phyloP scores from a whole-genome alignment of 1,140 invertebrate genomes.

The Bilobella aurantiaca region DNA sequence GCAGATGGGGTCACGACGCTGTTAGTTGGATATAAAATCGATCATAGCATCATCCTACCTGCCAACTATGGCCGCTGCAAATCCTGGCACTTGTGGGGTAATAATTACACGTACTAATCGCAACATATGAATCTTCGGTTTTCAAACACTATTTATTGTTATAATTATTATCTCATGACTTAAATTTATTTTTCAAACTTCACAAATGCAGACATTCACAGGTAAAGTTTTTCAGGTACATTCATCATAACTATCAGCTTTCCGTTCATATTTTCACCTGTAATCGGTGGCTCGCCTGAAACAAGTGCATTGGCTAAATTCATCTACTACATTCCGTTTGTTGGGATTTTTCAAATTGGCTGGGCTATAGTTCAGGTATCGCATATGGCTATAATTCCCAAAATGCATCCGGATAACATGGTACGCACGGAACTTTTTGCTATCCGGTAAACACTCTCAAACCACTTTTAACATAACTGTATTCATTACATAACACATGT shows the following conservation, averaged over 20 bases:
- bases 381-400: slow-evolving; percentile 71
- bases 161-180: too few species aligned
- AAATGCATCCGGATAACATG: slow-evolving; percentile 58
- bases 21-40: slow-evolving; percentile 69
- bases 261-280: slow-evolving; percentile 80
- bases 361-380: slow-evolving; percentile 93
- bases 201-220: too few species aligned
- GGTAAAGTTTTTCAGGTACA: slow-evolving; percentile 20
- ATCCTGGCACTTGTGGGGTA: slow-evolving; percentile 82
- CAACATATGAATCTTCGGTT: too few species aligned
- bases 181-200: too few species aligned
- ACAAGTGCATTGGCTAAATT: slow-evolving; percentile 60
- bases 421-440: slow-evolving; percentile 76
- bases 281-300: slow-evolving; percentile 54
- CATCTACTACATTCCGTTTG: slow-evolving; percentile 78
- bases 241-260: slow-evolving; percentile 53
- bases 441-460: slow-evolving; percentile 57
- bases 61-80: slow-evolving; percentile 69
- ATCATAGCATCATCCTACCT: slow-evolving; percentile 51
- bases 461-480: too few species aligned
- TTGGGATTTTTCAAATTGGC: slow-evolving; percentile 90
- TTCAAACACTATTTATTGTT: too few species aligned
- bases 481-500: too few species aligned
- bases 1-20: slow-evolving; percentile 42
- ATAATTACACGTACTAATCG: slow-evolving; percentile 15